Evolutionary conservation across 1,140 invertebrate genomes (phyloP), one percentile per base, ranked within the genome.

Genomic region (Parasteatoda tepidariorum): DNA sequence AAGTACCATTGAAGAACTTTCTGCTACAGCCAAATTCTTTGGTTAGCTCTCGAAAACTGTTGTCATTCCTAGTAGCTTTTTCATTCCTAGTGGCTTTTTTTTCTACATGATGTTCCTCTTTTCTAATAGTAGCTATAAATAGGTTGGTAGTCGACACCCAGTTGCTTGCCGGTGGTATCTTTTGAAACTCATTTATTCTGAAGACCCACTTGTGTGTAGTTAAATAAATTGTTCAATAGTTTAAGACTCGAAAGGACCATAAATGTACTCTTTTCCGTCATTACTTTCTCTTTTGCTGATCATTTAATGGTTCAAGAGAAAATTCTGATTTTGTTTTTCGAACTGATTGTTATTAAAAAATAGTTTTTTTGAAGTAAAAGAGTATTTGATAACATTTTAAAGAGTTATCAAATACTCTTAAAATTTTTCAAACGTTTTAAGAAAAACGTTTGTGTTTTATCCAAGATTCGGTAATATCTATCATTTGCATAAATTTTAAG

Each of bases 111-210:
- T n/a, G 38, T 18, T 48, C 18, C 38, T 48, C 18, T 48, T 30
- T 59, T 13, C 59, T 76, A 76, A 76, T 64, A 38, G 73, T 6
- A 64, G 34, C 26, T 26, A 55, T 64, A 76, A 76, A 62, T 76
- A 22, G 7, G 18, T 18, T 30, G 61, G 13, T 5, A 62, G 24
- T 62, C 66, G 22, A 13, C 2, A 30, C 6, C n/a, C 22, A 18
- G 9, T 48, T 68, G 26, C 38, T 41, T 38, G 26, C 34, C 6
- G 18, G 18, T 15, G 9, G 31, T 33, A 67, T 38, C n/a, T 28
- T 24, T 28, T 48, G 26, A 33, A 24, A 15, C 31, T 33, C 11
- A 22, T 41, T 68, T 41, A 48, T 13, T 18, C 38, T 48, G 9
- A 48, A 48, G 38, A 48, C 38, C 38, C 38, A 48, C 38, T 18